phyloP scores from a whole-genome alignment of 2,797 vertebrate genomes.

The Apogon talboti region DNA sequence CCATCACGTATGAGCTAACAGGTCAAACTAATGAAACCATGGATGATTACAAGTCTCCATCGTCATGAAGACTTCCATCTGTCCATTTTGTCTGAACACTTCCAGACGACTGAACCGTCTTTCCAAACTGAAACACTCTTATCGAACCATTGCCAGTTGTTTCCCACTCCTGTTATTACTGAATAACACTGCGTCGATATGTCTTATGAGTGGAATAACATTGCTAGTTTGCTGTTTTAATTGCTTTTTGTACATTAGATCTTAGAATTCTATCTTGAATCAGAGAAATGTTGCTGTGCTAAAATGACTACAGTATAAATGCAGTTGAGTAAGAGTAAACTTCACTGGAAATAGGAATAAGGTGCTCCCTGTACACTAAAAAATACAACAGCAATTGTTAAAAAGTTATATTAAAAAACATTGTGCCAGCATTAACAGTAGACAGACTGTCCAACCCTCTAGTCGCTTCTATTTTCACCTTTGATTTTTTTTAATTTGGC shows the following conservation, averaged over 20 bases:
- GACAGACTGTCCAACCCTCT: constrained; percentile 11
- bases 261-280: constrained; percentile 59
- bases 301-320: constrained; percentile 67
- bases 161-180: constrained; percentile 44
- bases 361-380: constrained; percentile 66
- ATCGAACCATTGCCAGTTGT: constrained; percentile 32
- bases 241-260: constrained; percentile 77
- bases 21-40: constrained; percentile 52
- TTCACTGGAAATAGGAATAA: constrained; percentile 68
- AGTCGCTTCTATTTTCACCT: constrained; percentile 20
- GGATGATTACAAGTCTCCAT: constrained; percentile 27
- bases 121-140: constrained; percentile 36
- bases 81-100: constrained; percentile 15
- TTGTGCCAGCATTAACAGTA: constrained; percentile 47
- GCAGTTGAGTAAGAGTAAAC: constrained; percentile 67
- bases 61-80: constrained; percentile 10
- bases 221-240: constrained; percentile 69
- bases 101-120: constrained; percentile 15
- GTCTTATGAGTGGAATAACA: constrained; percentile 61
- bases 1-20: constrained; percentile 49
- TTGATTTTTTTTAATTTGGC: constrained; percentile 53
- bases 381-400: constrained; percentile 50
- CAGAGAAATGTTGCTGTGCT: constrained; percentile 55
- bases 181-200: constrained; percentile 56
- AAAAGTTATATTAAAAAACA: constrained; percentile 22